phyloP scores from a whole-genome alignment of 2,113 vertebrate species.

The Osmerus mordax region DNA sequence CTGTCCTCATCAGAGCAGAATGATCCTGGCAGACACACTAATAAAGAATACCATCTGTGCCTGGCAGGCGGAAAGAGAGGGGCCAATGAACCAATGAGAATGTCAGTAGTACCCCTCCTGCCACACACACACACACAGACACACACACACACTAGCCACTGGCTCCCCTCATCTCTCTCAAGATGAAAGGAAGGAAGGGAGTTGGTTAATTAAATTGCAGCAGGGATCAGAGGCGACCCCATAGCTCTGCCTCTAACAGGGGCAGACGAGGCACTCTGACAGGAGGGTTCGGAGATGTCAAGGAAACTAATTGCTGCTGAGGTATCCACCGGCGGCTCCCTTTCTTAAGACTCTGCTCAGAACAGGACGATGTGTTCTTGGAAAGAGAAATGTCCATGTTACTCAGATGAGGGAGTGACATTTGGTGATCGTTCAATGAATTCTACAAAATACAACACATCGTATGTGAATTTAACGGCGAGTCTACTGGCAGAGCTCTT shows the following conservation, averaged over 20 bases:
- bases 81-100: conserved; percentile 64
- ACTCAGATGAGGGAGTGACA: too few species aligned
- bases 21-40: conserved; percentile 59
- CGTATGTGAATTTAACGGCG: too few species aligned
- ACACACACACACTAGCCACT: conserved; percentile 36
- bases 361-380: too few species aligned
- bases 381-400: too few species aligned
- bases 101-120: conserved; percentile 50
- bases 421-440: too few species aligned
- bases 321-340: too few species aligned
- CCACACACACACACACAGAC: conserved; percentile 22
- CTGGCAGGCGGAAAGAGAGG: conserved; percentile 47
- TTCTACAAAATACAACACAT: too few species aligned
- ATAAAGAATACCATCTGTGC: conserved; percentile 65
- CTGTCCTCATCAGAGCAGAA: conserved; percentile 39
- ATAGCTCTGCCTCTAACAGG: neutral
- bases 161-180: conserved; percentile 52
- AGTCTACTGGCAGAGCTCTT: too few species aligned
- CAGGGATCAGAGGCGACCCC: conserved; percentile 2
- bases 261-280: neutral
- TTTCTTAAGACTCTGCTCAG: too few species aligned
- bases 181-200: conserved; percentile 56
- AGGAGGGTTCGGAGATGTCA: too few species aligned
- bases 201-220: conserved; percentile 24
- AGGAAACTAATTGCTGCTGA: neutral